Base-by-base conservation (phyloP, 2,113 vertebrate species). In the Coptodon bakossiorum region DNA sequence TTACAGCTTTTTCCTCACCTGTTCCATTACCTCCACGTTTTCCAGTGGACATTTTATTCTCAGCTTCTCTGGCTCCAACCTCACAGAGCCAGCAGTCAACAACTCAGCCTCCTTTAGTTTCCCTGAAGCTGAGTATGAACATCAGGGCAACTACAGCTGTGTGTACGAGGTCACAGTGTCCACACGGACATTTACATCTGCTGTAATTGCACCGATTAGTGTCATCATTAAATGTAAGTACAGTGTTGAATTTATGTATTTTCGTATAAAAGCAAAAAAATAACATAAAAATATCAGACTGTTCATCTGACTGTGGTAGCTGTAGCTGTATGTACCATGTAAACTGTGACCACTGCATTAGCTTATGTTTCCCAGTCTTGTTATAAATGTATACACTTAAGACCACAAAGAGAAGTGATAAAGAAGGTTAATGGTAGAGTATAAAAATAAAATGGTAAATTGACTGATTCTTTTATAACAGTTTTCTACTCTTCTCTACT, bases 131-230 rank as follows among this genome's bases (percentile, higher is more conserved):
- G 48, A 50, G 7, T 19, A 19, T 19, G 16, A 50, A 19, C 48
- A 5, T 3, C 48, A 50, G 48, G 7, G 48, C 16, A 19, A 8
- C 16, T 50, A 50, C 48, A 19, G 48, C 16, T 50, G 48, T 50
- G 48, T 50, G 2, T 50, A 50, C 0, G 48, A 50, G 48, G 48
- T 50, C 48, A 50, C 48, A 43, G 10, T 43, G 40, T 43, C 11
- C 40, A 43, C 40, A n/a, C 1, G 19, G 50, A 53, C 50, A 53
- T 53, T 53, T 9, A 53, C 0, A 53, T n/a, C 52, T 10, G 50
- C 4, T 53, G 50, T 0, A 53, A 1, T 1, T 0, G 52, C 52
- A 53, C 9, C 9, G 3, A 53, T 53, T 0, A 22, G 9, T 6
- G 9, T 22, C 52, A 53, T 53, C 19, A 22, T 11, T 11, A 53